Percentiles rank a stretch among this genome's conserved stretches.
These are phyloP conservation scores for Hyla sarda DNA, from an alignment of 2,113 vertebrate genomes.

Conservation along the genomic window DNA sequence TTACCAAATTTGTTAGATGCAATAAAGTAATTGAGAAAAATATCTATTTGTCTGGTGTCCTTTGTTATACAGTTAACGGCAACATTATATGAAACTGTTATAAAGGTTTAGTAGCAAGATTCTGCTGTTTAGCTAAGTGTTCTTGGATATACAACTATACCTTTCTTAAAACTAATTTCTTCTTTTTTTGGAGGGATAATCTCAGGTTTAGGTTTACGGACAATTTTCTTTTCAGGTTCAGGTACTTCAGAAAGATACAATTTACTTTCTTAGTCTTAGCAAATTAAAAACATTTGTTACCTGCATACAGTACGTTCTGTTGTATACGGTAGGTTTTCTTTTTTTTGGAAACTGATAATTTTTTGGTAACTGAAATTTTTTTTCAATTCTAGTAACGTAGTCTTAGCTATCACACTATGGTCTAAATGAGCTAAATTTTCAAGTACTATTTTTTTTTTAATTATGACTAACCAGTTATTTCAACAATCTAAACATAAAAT, in stretches of 20 bases:
- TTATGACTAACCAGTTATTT: background rate
- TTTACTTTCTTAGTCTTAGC: constrained; percentile 36
- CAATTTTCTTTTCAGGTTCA: constrained; percentile 78
- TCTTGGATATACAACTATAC: constrained; percentile 66
- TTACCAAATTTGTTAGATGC: constrained; percentile 1
- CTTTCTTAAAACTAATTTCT: constrained; percentile 81
- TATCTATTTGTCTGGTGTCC: background rate
- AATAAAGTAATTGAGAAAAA: background rate
- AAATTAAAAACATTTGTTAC: background rate
- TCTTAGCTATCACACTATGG: background rate
- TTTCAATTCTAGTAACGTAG: background rate
- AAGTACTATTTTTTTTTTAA: background rate
- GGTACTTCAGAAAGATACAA: constrained; percentile 77
- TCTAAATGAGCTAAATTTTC: background rate
- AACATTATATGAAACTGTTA: background rate
- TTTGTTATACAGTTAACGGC: constrained; percentile 21
- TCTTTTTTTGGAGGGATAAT: constrained; percentile 78
- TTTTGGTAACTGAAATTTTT: background rate
- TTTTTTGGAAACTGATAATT: background rate
- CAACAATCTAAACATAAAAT: background rate
- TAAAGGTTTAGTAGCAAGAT: constrained; percentile 45
- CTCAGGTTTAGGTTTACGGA: constrained; percentile 75
- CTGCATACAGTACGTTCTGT: background rate
- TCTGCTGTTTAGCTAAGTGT: background rate
- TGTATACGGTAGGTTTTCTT: no score